Evolutionary conservation across 2,888 invertebrate genomes (phyloP).

Genomic region (Furcula furcula): DNA sequence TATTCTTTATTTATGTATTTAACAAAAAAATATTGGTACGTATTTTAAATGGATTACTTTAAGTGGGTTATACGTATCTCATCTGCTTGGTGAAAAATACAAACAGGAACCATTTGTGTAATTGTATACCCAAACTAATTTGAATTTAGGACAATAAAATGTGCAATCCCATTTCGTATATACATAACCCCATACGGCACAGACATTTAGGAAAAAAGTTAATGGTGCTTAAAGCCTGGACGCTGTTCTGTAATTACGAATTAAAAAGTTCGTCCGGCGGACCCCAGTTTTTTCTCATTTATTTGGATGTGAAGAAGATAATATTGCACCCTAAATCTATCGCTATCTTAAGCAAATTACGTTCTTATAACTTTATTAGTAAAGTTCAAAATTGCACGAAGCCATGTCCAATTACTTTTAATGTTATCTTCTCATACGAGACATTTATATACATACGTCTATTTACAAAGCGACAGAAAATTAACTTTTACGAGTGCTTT

Average conservation of each 20-base stretch:
- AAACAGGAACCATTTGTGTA: conserved; percentile 22
- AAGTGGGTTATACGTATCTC: too few species aligned
- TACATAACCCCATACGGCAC: conserved; percentile 55
- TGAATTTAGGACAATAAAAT: conserved; percentile 60
- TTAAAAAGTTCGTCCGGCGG: conserved; percentile 77
- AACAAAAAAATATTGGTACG: too few species aligned
- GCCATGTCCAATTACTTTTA: conserved; percentile 63
- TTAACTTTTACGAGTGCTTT: conserved; percentile 57
- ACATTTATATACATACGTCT: conserved; percentile 59
- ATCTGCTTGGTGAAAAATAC: too few species aligned
- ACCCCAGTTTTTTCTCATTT: conserved; percentile 77
- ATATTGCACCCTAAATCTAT: conserved; percentile 67
- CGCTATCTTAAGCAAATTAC: conserved; percentile 17
- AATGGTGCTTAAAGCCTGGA: conserved; percentile 78
- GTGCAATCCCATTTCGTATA: conserved; percentile 56
- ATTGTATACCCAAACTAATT: conserved; percentile 50
- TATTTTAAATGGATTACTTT: too few species aligned
- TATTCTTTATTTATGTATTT: too few species aligned
- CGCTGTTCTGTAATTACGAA: conserved; percentile 80
- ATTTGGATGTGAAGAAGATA: conserved; percentile 74
- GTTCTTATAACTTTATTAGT: conserved; percentile 20
- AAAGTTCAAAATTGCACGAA: conserved; percentile 41
- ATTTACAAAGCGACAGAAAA: conserved; percentile 60
- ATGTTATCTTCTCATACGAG: conserved; percentile 70
- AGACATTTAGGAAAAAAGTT: conserved; percentile 77